Evolutionary conservation across 92 coral and sea anemone genomes (phyloP), one percentile per base, ranked within the genome.

Genomic region (Meandrina meandrites): DNA sequence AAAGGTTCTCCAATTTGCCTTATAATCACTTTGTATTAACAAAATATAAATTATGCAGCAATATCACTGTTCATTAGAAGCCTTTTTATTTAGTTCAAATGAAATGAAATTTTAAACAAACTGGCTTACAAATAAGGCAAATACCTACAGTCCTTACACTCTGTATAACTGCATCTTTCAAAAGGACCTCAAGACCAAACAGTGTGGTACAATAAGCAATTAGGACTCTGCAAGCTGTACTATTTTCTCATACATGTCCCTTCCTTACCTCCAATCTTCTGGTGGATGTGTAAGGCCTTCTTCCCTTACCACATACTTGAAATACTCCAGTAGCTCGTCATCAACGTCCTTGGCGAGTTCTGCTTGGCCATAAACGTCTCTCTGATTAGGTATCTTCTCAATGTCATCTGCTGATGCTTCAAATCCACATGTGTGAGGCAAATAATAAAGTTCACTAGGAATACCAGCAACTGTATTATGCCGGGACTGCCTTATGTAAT

Each of bases 251-350:
- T 37, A 87, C 88, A 81, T 87, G 68, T 64, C 76, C 75, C 48
- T 87, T 35, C 66, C 89, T 86, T 77, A 54, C 31, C 53, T 79
- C 91, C 91, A 83, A 56, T 88, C 88, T 19, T 57, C 78, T 30
- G 88, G 91, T 88, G 88, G 88, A 69, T 88, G 88, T 71, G 48
- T 75, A 50, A 83, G 83, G 66, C 60, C 70, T 88, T 88, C 91
- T 47, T 82, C 81, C 21, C 58, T 54, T 74, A 82, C 79, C 31
- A 88, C 91, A 82, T 88, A 88, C 87, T 34, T 75, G 35, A 88
- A 88, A 72, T 82, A 82, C 30, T 77, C 88, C 45, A 58, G 66
- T 14, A 82, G 71, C 37, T 84, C 91, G 53, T 89, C 89, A 78
- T 79, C 87, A 68, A 69, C 76, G 45, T 89, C 76, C 78, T 75